phyloP scores from a whole-genome alignment of 1,140 invertebrate species.

The Drosophila littoralis region DNA sequence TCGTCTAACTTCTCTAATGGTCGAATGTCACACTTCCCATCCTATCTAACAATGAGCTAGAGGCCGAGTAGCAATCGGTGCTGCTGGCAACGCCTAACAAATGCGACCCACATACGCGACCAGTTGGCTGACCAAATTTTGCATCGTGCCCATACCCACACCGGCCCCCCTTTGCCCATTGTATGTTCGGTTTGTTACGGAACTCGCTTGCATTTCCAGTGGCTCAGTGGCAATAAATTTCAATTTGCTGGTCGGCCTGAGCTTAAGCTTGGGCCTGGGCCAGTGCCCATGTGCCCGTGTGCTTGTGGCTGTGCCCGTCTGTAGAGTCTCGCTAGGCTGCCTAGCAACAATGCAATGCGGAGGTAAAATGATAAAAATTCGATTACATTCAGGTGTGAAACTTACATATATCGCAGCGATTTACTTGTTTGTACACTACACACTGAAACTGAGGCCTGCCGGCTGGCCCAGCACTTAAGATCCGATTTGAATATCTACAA shows the following conservation, averaged over 20 bases:
- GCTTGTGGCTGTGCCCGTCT: constrained; percentile 1
- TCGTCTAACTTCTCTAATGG: constrained; percentile 68
- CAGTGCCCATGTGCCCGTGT: not conserved
- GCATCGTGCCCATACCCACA: constrained; percentile 19
- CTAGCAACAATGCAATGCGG: constrained; percentile 80
- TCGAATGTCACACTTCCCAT: constrained; percentile 72
- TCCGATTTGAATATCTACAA: not conserved
- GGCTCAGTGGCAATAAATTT: constrained; percentile 80
- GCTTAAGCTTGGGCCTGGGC: constrained; percentile 10
- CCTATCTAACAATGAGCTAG: constrained; percentile 42
- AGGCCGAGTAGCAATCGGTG: constrained; percentile 30
- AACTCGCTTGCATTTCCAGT: constrained; percentile 71
- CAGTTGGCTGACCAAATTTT: constrained; percentile 76
- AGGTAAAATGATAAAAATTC: constrained; percentile 82
- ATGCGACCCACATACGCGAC: constrained; percentile 79
- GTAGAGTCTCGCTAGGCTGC: constrained; percentile 39
- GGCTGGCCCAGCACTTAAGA: constrained; percentile 9
- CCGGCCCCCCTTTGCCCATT: not conserved
- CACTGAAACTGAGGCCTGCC: constrained; percentile 41
- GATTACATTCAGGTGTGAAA: constrained; percentile 83
- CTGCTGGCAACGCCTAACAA: constrained; percentile 59
- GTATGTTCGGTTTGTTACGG: constrained; percentile 30
- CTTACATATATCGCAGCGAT: constrained; percentile 74
- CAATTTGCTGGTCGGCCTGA: constrained; percentile 67
- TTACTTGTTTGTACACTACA: constrained; percentile 72